Evolutionary conservation across 2,888 invertebrate species (phyloP), one percentile per base, ranked within the genome.

Genomic region (Polydrusus pterygomalis): DNA sequence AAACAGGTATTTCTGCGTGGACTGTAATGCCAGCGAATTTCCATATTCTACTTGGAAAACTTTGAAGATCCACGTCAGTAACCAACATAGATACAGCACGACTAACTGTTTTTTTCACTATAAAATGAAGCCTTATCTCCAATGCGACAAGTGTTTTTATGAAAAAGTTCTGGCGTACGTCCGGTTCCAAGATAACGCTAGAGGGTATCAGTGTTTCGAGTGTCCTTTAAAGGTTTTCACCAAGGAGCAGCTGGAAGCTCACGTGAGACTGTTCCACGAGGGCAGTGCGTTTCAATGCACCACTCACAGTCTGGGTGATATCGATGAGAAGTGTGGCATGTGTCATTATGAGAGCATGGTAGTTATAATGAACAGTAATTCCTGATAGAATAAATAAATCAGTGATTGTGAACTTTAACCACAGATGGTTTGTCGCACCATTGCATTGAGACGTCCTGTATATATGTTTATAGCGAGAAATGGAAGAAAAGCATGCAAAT

Each of bases 301-400:
- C 34, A 34, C 3, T 1, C 56, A 58, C 15, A 15, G 9, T 15
- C 17, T 58, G 15, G 56, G 56, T 17, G 56, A 58, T 34, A 58
- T 58, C 30, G 17, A 58, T 34, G 34, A 58, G n/a, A 58, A 15
- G 15, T 58, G 56, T 58, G 10, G 15, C 15, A 58, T 58, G 56
- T 58, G 56, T 34, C n/a, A 5, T n/a, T 58, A 58, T 34, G 56
- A 58, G 9, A 34, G 15, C 17, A 34, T 58, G 7, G 56, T 58
- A 15, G 34, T 34, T 58, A 0, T 34, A 6, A 56, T 30, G 30
- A 56, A 56, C 25, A 25, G n/a, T 17, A 30, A 34, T 34, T 7
- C 34, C 34, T 34, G 8, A 34, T 34, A 34, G 8, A 34, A 34
- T 34, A 10, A 10, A 7, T 25, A 25, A 25, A 25, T 25, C 25